These are phyloP conservation scores for Macrotis lagotis DNA, from an alignment of 2,113 vertebrate species.

Conservation along the genomic window DNA sequence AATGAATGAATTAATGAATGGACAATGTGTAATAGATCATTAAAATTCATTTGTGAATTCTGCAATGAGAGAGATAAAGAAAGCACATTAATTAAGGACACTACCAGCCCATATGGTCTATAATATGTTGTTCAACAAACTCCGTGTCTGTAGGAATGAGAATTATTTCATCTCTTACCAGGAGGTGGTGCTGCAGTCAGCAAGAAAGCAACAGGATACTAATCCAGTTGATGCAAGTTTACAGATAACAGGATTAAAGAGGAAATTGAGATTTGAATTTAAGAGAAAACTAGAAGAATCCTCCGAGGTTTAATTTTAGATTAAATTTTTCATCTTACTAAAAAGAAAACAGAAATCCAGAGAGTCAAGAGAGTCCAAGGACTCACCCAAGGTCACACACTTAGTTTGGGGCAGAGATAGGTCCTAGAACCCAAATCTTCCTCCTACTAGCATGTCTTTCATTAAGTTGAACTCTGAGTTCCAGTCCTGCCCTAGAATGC, in stretches of 20 bases:
- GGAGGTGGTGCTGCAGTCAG: conserved; percentile 10
- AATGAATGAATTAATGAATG: not conserved
- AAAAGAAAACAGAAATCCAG: not conserved
- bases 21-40: not conserved
- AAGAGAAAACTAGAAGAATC: not conserved
- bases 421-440: not conserved
- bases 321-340: not conserved
- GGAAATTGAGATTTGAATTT: conserved; percentile 20
- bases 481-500: not conserved
- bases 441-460: not conserved
- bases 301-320: not conserved
- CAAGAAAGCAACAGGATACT: not conserved
- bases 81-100: not conserved
- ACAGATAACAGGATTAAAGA: not conserved
- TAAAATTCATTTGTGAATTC: not conserved
- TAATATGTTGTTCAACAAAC: not conserved
- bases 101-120: not conserved
- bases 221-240: not conserved
- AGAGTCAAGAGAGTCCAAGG: not conserved
- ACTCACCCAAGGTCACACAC: not conserved
- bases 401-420: not conserved
- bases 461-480: not conserved
- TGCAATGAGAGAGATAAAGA: not conserved
- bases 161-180: not conserved
- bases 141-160: not conserved